Percentiles rank a stretch among this genome's conserved stretches.
Conservation (phyloP, 1,140 invertebrate genomes). For the Zaprionus vittiger region DNA sequence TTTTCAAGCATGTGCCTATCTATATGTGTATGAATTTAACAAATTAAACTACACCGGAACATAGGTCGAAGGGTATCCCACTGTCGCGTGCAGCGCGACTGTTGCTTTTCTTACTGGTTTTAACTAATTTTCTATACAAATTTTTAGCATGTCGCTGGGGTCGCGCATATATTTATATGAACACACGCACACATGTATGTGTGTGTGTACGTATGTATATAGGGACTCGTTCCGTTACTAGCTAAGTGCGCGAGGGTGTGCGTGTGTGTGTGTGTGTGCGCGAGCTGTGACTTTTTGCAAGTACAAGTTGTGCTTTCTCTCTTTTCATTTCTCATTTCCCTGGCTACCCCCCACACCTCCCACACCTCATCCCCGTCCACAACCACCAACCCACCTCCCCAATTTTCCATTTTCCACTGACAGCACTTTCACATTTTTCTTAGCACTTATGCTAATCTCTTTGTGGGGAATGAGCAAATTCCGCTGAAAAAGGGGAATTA, state of each 20-base stretch:
- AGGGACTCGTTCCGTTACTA: constrained; percentile 19
- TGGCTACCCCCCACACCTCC: background rate
- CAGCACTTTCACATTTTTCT: constrained; percentile 15
- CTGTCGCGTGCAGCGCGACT: too few relatives aligned
- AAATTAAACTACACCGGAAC: too few relatives aligned
- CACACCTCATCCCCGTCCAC: too few relatives aligned
- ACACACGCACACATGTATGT: constrained; percentile 14
- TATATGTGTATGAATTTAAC: too few relatives aligned
- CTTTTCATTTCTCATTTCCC: constrained; percentile 6
- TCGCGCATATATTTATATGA: constrained; percentile 33
- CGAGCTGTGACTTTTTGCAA: constrained; percentile 25
- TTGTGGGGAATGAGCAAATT: background rate
- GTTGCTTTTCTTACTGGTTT: too few relatives aligned
- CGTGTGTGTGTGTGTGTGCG: constrained; percentile 8
- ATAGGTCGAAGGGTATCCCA: too few relatives aligned
- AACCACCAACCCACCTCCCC: background rate
- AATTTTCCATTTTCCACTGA: constrained; percentile 4
- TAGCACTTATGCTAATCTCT: constrained; percentile 17
- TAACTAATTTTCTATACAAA: constrained; percentile 85
- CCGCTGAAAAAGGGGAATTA: background rate
- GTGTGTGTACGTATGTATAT: constrained; percentile 3
- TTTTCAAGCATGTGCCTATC: too few relatives aligned
- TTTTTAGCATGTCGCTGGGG: constrained; percentile 77
- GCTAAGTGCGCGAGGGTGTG: background rate
- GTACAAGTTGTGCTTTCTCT: constrained; percentile 13